Conservation (phyloP, 53 echinoderm and acorn worm species). For the Henricia sp. region DNA sequence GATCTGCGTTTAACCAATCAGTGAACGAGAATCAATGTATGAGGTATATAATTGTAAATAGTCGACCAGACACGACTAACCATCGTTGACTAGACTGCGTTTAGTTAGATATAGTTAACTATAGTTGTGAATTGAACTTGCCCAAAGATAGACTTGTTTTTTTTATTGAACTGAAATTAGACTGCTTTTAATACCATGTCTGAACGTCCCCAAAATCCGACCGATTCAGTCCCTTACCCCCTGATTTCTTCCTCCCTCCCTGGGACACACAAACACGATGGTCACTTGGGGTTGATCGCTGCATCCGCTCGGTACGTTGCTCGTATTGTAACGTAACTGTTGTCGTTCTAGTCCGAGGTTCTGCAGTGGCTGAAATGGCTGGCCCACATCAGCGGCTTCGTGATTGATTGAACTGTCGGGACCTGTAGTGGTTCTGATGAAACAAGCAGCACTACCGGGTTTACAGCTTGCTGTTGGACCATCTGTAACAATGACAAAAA, state of each 20-base stretch:
- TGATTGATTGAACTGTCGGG: slow-evolving; percentile 11
- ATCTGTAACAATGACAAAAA: neutral
- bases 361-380: slow-evolving; percentile 30
- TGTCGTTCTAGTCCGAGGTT: slow-evolving; percentile 55
- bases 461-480: slow-evolving; percentile 72
- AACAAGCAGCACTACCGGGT: slow-evolving; percentile 64
- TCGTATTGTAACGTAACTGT: slow-evolving; percentile 67
- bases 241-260: slow-evolving; percentile 74
- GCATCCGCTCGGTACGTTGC: slow-evolving; percentile 50
- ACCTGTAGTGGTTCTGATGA: slow-evolving; percentile 17
- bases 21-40: too few species aligned
- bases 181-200: too few species aligned
- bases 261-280: slow-evolving; percentile 86
- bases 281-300: slow-evolving; percentile 66
- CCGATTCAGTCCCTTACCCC: slow-evolving; percentile 90
- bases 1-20: too few species aligned
- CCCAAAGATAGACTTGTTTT: too few species aligned
- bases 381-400: slow-evolving; percentile 49
- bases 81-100: too few species aligned
- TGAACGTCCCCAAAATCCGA: too few species aligned
- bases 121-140: too few species aligned
- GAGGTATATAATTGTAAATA: too few species aligned
- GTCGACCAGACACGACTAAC: too few species aligned
- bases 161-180: too few species aligned
- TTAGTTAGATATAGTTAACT: too few species aligned